Percentiles rank a stretch among this genome's conserved stretches.
These are phyloP conservation scores for Malacosoma neustria DNA, from an alignment of 2,888 invertebrate species.

Conservation along the genomic window DNA sequence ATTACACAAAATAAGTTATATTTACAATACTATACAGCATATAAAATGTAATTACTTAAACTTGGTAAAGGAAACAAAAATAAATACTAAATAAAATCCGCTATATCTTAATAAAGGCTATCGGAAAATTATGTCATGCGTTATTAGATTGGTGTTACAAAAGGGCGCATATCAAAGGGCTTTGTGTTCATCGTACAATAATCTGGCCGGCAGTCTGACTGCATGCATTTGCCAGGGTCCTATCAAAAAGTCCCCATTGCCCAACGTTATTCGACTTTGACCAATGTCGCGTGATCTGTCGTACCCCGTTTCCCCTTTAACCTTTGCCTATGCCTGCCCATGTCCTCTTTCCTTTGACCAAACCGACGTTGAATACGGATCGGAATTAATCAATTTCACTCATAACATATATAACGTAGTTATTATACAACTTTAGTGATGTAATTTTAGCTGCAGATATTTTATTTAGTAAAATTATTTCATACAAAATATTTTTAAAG, in stretches of 20 bases:
- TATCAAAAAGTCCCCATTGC: conserved; percentile 46
- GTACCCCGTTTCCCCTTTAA: conserved; percentile 4
- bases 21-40: too few relatives aligned
- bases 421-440: conserved; percentile 15
- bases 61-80: too few relatives aligned
- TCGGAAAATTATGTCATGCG: not conserved
- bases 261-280: conserved; percentile 37
- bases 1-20: too few relatives aligned
- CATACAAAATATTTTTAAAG: too few relatives aligned
- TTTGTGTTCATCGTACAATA: conserved; percentile 35
- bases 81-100: too few relatives aligned
- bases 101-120: conserved; percentile 8
- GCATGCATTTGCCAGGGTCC: conserved; percentile 24
- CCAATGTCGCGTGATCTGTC: conserved; percentile 39
- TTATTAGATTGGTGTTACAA: conserved; percentile 4
- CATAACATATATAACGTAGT: conserved; percentile 27
- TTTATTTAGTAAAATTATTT: too few relatives aligned
- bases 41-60: too few relatives aligned
- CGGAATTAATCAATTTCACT: conserved; percentile 45
- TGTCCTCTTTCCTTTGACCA: conserved; percentile 1
- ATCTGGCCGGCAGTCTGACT: conserved; percentile 26
- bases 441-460: too few relatives aligned
- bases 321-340: conserved; percentile 1
- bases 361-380: conserved; percentile 7
- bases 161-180: conserved; percentile 32